These are phyloP conservation scores for Chydorus sphaericus DNA, from an alignment of 2,888 invertebrate species.

Conservation along the genomic window DNA sequence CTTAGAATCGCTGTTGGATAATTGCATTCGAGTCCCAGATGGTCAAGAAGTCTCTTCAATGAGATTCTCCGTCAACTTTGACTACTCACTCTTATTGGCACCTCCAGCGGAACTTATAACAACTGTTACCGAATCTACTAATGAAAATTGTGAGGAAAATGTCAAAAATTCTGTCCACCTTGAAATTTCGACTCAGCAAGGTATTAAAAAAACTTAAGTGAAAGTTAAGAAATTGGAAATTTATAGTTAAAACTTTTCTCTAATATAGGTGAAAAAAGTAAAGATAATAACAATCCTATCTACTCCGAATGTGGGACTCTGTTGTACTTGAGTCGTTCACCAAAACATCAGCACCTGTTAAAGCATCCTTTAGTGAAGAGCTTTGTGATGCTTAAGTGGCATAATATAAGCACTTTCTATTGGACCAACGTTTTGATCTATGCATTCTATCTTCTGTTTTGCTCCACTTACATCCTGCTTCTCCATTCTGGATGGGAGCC, in stretches of 20 bases:
- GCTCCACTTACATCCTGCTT: conserved; percentile 49
- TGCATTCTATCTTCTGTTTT: conserved; percentile 46
- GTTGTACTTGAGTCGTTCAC: conserved; percentile 50
- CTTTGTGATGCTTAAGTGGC: conserved; percentile 67
- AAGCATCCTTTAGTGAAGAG: conserved; percentile 40
- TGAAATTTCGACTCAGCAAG: too few relatives aligned
- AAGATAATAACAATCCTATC: background rate
- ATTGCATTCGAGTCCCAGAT: conserved; percentile 50
- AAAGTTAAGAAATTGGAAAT: too few relatives aligned
- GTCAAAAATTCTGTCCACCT: too few relatives aligned
- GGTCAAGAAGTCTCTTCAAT: conserved; percentile 41
- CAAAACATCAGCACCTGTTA: conserved; percentile 49
- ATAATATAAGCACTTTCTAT: conserved; percentile 54
- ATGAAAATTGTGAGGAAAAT: too few relatives aligned
- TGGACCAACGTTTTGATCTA: conserved; percentile 58
- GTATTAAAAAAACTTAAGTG: too few relatives aligned
- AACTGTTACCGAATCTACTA: too few relatives aligned
- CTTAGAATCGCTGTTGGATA: conserved; percentile 56
- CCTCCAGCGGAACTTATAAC: conserved; percentile 37
- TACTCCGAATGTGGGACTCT: conserved; percentile 55
- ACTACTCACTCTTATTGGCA: conserved; percentile 54
- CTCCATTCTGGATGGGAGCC: conserved; percentile 7
- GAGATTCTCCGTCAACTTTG: conserved; percentile 34
- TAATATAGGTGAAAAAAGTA: background rate
- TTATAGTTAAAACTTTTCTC: background rate